Conservation (phyloP, 2,797 vertebrate species). For the Ctenopoma kingsleyae region DNA sequence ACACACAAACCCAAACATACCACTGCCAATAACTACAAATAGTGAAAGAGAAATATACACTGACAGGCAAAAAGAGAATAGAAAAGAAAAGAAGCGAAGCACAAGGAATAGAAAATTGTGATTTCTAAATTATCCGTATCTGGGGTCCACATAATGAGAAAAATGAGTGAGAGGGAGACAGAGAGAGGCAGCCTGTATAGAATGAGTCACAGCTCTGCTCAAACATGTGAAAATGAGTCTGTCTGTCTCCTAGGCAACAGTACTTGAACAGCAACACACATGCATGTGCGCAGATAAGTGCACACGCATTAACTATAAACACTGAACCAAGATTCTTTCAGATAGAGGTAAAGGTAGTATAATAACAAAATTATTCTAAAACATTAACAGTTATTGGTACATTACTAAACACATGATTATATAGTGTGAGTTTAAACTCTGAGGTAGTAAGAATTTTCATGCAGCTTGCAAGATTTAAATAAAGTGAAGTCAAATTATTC, state of each 20-base stretch:
- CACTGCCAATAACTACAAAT: not conserved
- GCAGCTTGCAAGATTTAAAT: not conserved
- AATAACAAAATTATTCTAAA: not conserved
- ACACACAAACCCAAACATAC: not conserved
- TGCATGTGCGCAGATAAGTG: not conserved
- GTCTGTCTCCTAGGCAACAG: slow-evolving; percentile 77
- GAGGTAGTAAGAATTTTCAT: no score
- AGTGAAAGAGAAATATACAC: not conserved
- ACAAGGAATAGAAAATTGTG: slow-evolving; percentile 2
- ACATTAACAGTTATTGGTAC: not conserved
- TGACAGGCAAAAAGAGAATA: not conserved
- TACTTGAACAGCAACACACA: slow-evolving; percentile 39
- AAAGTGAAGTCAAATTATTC: not conserved
- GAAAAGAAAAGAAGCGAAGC: not conserved
- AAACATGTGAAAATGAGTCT: slow-evolving; percentile 66
- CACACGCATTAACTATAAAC: not conserved
- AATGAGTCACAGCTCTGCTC: slow-evolving; percentile 74
- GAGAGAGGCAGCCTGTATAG: slow-evolving; percentile 5
- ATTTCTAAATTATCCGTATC: slow-evolving; percentile 58
- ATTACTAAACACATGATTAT: not conserved
- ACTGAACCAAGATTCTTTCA: slow-evolving; percentile 2
- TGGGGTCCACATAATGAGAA: slow-evolving; percentile 25
- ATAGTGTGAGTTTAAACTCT: not conserved
- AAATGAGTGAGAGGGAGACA: slow-evolving; percentile 30
- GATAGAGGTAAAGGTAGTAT: not conserved